Base-by-base conservation (phyloP, 2,888 invertebrate genomes). In the Drosophila mercatorum region DNA sequence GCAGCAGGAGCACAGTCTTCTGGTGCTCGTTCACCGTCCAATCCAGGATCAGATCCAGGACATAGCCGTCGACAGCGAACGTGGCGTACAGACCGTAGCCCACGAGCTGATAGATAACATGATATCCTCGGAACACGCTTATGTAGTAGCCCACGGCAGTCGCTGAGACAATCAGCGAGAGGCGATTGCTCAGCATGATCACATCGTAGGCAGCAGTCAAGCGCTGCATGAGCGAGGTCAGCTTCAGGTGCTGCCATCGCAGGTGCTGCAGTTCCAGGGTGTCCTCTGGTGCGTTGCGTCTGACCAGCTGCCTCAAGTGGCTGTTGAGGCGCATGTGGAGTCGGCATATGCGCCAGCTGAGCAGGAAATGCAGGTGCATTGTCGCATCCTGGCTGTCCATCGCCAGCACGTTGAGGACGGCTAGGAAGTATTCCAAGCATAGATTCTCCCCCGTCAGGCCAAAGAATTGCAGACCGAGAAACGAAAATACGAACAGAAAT, bases 241-340 rank as follows among this genome's bases (percentile, higher is more conserved):
- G 59, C 22, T 71, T 51, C 55, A 52, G 52, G 61, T 80, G 79
- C 26, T 71, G 64, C 52, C 67, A 55, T n/a, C 74, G 67, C 28
- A 80, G 40, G 7, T 71, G 66, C 17, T 77, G 64, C 14, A 80
- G 38, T 5, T 80, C 62, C 67, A 71, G 57, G 12, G 59, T 49
- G 28, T 38, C n/a, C 43, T 26, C 52, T 6, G 62, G 44, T 0
- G 36, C 41, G 17, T 41, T 58, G 8, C 8, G 12, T 0, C 31
- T 0, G 0, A 68, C 1, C 55, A 74, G 31, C 12, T 49, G 36
- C 0, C 0, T 4, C 1, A 80, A 5, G 6, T 66, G 73, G 2
- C 22, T 7, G 12, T 80, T 80, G 3, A 79, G 34, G 0, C 58
- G 34, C 46, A 38, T 12, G 7, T 57, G 64, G 3, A 49, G 14